Evolutionary conservation across 1,140 invertebrate species (phyloP).

Genomic region (Anadara kagoshimensis): DNA sequence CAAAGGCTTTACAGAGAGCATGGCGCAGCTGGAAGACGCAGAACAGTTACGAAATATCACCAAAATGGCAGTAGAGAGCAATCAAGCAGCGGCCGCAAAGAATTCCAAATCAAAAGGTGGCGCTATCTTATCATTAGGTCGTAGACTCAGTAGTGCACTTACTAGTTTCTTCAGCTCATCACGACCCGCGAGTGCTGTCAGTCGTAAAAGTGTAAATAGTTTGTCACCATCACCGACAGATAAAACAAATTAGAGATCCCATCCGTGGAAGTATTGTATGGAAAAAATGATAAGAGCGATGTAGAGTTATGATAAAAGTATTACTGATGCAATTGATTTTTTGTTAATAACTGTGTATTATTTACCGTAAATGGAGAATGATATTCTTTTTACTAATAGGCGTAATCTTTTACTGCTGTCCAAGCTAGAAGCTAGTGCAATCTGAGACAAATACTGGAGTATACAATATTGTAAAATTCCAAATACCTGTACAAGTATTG

Average conservation of each 20-base stretch:
- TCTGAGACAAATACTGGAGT: too few relatives aligned
- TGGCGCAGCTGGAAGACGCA: constrained; percentile 74
- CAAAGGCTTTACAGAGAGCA: constrained; percentile 87
- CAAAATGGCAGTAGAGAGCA: constrained; percentile 57
- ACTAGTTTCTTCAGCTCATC: constrained; percentile 58
- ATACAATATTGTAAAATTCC: too few relatives aligned
- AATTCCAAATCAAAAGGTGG: constrained; percentile 17
- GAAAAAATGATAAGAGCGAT: constrained; percentile 7
- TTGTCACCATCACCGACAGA: background rate
- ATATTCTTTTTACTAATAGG: too few relatives aligned
- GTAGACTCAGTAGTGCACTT: constrained; percentile 55
- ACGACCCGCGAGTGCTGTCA: constrained; percentile 50
- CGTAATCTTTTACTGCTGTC: too few relatives aligned
- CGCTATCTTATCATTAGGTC: constrained; percentile 47
- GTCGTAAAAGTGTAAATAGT: constrained; percentile 46
- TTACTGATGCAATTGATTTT: background rate
- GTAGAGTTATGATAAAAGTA: constrained; percentile 7
- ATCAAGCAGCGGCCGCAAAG: constrained; percentile 34
- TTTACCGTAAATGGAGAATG: too few relatives aligned
- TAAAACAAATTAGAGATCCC: background rate
- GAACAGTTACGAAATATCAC: constrained; percentile 64
- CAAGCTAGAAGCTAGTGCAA: too few relatives aligned
- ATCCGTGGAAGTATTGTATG: constrained; percentile 2
- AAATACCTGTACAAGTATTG: too few relatives aligned
- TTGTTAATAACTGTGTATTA: too few relatives aligned